Percentiles rank a stretch among this genome's conserved stretches.
Conservation (phyloP, 2,888 invertebrate species). For the Nemoura dubitans region DNA sequence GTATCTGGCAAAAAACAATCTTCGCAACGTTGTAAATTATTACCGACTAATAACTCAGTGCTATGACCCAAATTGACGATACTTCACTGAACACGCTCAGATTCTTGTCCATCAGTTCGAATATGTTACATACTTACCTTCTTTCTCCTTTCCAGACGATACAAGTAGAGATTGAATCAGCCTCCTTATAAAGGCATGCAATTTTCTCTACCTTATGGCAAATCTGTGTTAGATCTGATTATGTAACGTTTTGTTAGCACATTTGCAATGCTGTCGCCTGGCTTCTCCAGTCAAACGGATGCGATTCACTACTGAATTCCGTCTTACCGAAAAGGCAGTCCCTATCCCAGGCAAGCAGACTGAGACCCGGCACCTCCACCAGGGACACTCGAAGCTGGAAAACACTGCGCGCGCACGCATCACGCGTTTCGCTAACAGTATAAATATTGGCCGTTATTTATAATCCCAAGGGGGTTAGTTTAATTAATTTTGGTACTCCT, state of each 20-base stretch:
- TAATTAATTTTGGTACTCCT: background rate
- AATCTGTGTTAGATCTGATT: background rate
- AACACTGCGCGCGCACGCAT: background rate
- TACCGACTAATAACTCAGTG: background rate
- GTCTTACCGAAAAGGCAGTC: too few species aligned
- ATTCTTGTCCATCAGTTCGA: background rate
- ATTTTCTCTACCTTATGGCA: background rate
- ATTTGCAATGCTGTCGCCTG: background rate
- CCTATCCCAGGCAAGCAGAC: too few species aligned
- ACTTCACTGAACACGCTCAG: background rate
- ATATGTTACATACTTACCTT: background rate
- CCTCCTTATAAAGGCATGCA: background rate
- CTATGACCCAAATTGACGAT: background rate
- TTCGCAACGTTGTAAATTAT: background rate
- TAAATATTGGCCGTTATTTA: conserved; percentile 4
- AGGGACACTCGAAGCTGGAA: background rate
- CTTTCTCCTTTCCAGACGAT: too few species aligned
- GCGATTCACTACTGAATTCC: too few species aligned
- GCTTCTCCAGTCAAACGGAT: background rate
- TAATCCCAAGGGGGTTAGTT: background rate
- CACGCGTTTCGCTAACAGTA: background rate
- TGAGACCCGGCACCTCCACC: background rate
- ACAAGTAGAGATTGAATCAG: background rate
- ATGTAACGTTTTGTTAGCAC: background rate
- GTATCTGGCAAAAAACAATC: background rate